phyloP scores from a whole-genome alignment of 2,888 invertebrate genomes.

The Conistra vaccinii region DNA sequence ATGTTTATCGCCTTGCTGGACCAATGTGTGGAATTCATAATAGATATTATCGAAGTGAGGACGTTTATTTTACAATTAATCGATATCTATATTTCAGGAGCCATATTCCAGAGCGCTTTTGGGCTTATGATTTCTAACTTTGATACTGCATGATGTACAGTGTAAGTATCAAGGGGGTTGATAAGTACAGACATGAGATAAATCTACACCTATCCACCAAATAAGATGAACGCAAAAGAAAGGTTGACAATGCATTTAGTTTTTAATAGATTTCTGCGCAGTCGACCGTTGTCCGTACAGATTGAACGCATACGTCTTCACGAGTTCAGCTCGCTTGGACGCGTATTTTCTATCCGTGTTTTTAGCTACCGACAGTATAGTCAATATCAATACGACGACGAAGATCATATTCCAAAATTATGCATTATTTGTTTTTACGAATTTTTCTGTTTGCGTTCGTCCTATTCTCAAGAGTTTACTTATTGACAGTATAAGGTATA shows the following conservation, averaged over 20 bases:
- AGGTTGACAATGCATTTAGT: background rate
- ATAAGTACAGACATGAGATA: background rate
- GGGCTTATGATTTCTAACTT: background rate
- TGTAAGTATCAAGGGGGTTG: slow-evolving; percentile 1
- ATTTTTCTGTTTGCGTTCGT: background rate
- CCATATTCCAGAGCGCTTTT: background rate
- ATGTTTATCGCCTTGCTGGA: background rate
- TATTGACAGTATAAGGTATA: slow-evolving; percentile 25
- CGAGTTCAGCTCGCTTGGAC: background rate
- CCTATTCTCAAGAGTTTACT: background rate
- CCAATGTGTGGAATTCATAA: slow-evolving; percentile 26
- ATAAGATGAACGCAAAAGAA: slow-evolving; percentile 19
- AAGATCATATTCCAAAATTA: background rate
- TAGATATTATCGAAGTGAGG: background rate
- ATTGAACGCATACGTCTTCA: background rate
- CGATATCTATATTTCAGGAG: background rate
- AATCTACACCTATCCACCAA: background rate
- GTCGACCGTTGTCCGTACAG: background rate
- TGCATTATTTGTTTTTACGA: background rate
- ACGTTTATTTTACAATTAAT: background rate
- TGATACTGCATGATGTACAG: background rate
- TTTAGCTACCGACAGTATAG: background rate
- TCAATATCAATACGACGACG: too few species aligned
- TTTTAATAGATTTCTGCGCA: background rate
- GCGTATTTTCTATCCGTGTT: background rate